Conservation (phyloP, 2,113 vertebrate species). For the Cyprinodon brontotheroides region DNA sequence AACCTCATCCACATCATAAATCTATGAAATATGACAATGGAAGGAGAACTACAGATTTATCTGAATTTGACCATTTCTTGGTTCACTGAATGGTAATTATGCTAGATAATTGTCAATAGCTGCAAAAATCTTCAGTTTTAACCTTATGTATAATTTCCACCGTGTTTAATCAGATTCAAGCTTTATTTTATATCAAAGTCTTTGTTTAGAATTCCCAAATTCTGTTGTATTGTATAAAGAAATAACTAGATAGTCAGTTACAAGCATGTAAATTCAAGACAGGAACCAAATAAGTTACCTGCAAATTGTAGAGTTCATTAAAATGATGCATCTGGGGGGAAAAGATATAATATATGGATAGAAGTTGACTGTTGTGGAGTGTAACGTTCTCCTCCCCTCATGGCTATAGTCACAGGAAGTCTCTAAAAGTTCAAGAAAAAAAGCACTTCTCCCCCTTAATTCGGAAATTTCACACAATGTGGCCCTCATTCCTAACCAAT, state of each 20-base stretch:
- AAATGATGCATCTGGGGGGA: background rate
- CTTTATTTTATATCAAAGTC: background rate
- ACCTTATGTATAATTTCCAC: no score
- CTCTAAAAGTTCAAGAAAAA: slow-evolving; percentile 51
- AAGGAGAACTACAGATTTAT: background rate
- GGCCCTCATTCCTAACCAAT: slow-evolving; percentile 64
- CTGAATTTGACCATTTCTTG: no score
- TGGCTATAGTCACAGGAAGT: slow-evolving; percentile 50
- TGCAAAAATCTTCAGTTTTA: background rate
- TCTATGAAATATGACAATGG: background rate
- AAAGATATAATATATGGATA: background rate
- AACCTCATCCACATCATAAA: background rate
- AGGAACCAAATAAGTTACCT: no score
- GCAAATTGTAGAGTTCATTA: background rate
- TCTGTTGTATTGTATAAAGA: background rate
- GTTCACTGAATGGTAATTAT: background rate
- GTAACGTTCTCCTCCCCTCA: slow-evolving; percentile 47
- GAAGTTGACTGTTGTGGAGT: slow-evolving; percentile 4
- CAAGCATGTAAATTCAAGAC: background rate
- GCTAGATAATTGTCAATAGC: background rate
- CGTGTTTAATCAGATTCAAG: no score
- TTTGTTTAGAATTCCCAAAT: background rate
- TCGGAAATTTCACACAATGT: slow-evolving; percentile 71
- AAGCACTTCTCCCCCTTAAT: slow-evolving; percentile 49
- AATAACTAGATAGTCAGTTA: background rate